phyloP scores from a whole-genome alignment of 2,888 invertebrate species.

The Psococerastis gibbosa region DNA sequence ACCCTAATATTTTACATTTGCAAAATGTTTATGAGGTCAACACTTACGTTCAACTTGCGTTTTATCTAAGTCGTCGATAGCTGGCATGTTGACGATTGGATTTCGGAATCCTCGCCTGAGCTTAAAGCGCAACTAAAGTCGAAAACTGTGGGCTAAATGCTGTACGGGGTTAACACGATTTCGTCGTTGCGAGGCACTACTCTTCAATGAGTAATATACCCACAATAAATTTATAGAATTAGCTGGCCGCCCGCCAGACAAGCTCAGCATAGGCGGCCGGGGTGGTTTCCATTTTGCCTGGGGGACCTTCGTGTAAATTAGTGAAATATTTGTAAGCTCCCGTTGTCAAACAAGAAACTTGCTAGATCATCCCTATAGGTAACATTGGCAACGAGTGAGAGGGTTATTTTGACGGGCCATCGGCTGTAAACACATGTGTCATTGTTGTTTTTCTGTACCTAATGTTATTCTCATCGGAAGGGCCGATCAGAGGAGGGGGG shows the following conservation, averaged over 20 bases:
- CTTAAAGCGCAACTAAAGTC: too few species aligned
- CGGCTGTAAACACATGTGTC: too few species aligned
- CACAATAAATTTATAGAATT: background rate
- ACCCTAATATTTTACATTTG: too few species aligned
- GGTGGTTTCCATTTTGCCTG: background rate
- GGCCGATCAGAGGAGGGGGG: too few species aligned
- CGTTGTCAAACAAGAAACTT: constrained; percentile 2
- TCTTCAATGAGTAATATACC: background rate
- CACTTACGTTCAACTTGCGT: constrained; percentile 10
- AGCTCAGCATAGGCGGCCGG: background rate
- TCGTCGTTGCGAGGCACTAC: background rate
- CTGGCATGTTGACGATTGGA: background rate
- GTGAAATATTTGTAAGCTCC: constrained; percentile 3
- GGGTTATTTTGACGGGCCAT: too few species aligned
- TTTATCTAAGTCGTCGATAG: constrained; percentile 8
- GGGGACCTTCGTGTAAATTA: constrained; percentile 1
- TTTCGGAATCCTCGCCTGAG: too few species aligned
- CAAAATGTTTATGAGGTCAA: too few species aligned
- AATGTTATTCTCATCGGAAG: background rate
- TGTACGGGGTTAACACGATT: background rate
- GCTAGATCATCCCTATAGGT: constrained; percentile 9
- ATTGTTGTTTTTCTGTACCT: background rate
- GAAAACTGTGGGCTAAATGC: too few species aligned
- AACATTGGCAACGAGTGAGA: too few species aligned
- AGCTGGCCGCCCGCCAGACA: background rate